phyloP scores from a whole-genome alignment of 2,888 invertebrate species.

The Plutella xylostella region DNA sequence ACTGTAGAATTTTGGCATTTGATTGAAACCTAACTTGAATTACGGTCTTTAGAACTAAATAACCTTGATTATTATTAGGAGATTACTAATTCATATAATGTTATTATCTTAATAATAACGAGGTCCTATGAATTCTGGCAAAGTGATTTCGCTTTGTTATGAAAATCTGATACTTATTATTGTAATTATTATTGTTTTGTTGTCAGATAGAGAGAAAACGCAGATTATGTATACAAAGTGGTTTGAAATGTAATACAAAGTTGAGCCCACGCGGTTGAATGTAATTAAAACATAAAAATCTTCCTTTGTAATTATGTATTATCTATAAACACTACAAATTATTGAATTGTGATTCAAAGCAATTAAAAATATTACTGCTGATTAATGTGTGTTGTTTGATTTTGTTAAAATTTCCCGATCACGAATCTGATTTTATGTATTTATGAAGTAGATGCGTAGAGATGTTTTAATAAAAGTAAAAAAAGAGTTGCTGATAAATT shows the following conservation, averaged over 20 bases:
- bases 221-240: background rate
- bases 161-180: background rate
- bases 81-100: too few relatives aligned
- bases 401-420: background rate
- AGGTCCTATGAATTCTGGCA: too few relatives aligned
- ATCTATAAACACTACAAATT: slow-evolving; percentile 63
- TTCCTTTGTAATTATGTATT: slow-evolving; percentile 69
- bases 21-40: too few relatives aligned
- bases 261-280: slow-evolving; percentile 35
- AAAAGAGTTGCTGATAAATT: background rate
- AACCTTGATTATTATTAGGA: too few relatives aligned
- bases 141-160: too few relatives aligned
- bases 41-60: too few relatives aligned
- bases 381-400: slow-evolving; percentile 52
- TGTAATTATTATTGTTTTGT: background rate
- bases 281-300: slow-evolving; percentile 59
- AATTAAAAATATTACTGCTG: slow-evolving; percentile 70
- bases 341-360: slow-evolving; percentile 63
- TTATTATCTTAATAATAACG: too few relatives aligned
- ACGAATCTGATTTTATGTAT: background rate
- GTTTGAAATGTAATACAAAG: slow-evolving; percentile 21
- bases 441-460: background rate
- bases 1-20: too few relatives aligned
- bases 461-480: background rate
- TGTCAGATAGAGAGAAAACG: background rate